These are phyloP conservation scores for Hyperoplus lanceolatus DNA, from an alignment of 2,797 vertebrate genomes.

Conservation along the genomic window DNA sequence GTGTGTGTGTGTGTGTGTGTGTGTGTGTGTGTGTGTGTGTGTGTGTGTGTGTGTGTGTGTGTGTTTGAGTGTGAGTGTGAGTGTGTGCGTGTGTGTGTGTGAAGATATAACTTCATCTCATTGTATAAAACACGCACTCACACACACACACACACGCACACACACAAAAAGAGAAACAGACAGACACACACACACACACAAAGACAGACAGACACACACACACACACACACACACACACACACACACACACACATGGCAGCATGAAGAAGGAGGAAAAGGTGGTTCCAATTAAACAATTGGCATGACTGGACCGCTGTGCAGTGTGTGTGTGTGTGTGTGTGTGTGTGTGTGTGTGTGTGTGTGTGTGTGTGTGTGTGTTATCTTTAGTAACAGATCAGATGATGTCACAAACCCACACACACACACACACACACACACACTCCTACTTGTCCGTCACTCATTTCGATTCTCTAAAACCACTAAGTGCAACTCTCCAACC, in stretches of 20 bases:
- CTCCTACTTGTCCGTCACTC: constrained; percentile 22
- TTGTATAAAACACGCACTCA: too few relatives aligned
- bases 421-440: constrained; percentile 6
- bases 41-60: background rate
- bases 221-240: constrained; percentile 15
- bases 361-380: constrained; percentile 74
- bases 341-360: background rate
- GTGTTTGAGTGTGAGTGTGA: too few relatives aligned
- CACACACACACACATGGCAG: background rate
- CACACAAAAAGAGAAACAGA: background rate
- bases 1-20: too few relatives aligned
- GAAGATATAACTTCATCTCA: too few relatives aligned
- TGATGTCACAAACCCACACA: constrained; percentile 1
- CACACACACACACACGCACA: background rate
- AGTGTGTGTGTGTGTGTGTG: constrained; percentile 18
- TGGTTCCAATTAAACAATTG: constrained; percentile 55
- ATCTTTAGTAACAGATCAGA: too few relatives aligned
- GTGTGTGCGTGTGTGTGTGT: constrained; percentile 2
- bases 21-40: constrained; percentile 13
- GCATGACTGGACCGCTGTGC: background rate
- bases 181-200: constrained; percentile 12
- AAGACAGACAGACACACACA: constrained; percentile 6
- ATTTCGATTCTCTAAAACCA: constrained; percentile 44
- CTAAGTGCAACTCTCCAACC: constrained; percentile 42
- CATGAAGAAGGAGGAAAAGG: constrained; percentile 12